A percentile compares a stretch with the other conserved stretches of the same genome.
These are phyloP conservation scores for Arenaria interpres DNA, from an alignment of 2,113 vertebrate genomes.

Conservation along the genomic window DNA sequence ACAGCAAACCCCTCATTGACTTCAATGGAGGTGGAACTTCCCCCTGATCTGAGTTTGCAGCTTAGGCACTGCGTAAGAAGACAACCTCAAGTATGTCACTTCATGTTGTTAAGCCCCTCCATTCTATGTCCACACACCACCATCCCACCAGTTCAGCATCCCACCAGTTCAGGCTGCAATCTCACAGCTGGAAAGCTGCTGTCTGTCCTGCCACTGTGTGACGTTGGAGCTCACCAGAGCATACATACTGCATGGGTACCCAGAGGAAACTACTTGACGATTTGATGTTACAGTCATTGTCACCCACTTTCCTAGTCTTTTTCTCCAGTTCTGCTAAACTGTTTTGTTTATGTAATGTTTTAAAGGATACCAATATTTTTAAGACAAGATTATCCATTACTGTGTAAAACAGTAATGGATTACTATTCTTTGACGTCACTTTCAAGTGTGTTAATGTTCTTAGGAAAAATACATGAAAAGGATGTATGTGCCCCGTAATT, in stretches of 20 bases:
- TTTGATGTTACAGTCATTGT: background rate
- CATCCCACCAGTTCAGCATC: background rate
- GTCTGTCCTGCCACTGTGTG: background rate
- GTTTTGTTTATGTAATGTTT: background rate
- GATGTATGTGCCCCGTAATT: background rate
- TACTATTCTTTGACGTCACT: background rate
- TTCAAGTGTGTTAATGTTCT: background rate
- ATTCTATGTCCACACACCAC: background rate
- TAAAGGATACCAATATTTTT: background rate
- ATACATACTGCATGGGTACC: too few relatives aligned
- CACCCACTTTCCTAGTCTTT: background rate
- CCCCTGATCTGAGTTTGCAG: background rate
- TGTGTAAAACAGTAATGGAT: background rate
- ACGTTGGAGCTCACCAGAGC: background rate
- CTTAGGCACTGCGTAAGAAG: background rate
- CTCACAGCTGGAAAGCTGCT: background rate
- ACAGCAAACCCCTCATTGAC: rapidly evolving
- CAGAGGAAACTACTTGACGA: background rate
- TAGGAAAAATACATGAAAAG: background rate
- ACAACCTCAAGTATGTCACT: background rate
- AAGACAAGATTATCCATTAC: background rate
- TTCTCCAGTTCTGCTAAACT: background rate
- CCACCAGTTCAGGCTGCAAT: background rate
- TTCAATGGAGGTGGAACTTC: background rate
- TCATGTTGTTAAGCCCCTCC: background rate